Evolutionary conservation across 64 coral and sea anemone genomes (phyloP).

Genomic region (Anthopleura sola): DNA sequence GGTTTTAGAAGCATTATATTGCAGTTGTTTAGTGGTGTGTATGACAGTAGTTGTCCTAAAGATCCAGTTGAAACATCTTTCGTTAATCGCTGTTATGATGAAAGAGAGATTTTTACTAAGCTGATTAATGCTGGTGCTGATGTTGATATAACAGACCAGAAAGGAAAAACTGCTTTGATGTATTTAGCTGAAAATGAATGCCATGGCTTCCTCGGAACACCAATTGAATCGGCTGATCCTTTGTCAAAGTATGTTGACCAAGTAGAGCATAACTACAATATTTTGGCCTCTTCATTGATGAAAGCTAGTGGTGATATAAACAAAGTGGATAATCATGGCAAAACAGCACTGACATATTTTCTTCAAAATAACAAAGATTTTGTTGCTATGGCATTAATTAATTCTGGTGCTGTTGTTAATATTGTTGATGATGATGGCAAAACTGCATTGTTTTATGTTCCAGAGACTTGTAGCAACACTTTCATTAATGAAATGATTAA

Average conservation of each 20-base stretch:
- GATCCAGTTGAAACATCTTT: background rate
- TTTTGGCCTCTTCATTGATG: background rate
- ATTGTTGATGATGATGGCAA: background rate
- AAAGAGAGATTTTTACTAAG: background rate
- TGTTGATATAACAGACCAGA: background rate
- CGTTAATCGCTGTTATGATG: background rate
- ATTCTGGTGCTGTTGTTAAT: background rate
- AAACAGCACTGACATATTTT: slow-evolving; percentile 3
- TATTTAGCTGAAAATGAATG: background rate
- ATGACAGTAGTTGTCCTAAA: background rate
- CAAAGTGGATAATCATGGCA: background rate
- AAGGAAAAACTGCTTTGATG: background rate
- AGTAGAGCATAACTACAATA: background rate
- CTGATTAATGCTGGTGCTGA: slow-evolving; percentile 2
- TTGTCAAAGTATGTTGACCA: background rate
- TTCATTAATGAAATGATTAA: background rate
- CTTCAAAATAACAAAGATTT: background rate
- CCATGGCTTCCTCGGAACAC: background rate
- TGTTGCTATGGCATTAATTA: background rate
- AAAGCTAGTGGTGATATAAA: background rate
- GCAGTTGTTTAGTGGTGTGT: background rate
- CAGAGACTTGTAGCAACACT: background rate
- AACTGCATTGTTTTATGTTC: background rate
- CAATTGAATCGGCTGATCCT: background rate
- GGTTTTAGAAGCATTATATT: background rate